Conservation (phyloP, 2,888 invertebrate species). For the Phortica okadai region DNA sequence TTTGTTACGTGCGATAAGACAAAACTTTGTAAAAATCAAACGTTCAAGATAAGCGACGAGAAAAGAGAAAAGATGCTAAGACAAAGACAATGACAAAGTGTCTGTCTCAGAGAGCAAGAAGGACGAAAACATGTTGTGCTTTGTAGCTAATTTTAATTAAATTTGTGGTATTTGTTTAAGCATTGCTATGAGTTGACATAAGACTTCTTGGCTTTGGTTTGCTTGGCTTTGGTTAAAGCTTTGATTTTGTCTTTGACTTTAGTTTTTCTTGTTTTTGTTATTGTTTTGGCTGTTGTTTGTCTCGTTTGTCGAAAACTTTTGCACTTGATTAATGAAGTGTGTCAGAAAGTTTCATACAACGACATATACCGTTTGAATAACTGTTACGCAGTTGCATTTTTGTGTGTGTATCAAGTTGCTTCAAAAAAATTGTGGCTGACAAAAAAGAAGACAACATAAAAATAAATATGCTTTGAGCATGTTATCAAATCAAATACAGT, state of each 20-base stretch:
- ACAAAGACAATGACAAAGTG: neutral
- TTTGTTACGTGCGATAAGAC: no score
- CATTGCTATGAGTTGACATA: neutral
- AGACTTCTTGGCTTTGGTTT: neutral
- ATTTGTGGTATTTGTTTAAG: constrained; percentile 26
- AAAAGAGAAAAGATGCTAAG: neutral
- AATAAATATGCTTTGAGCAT: no score
- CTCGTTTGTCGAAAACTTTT: neutral
- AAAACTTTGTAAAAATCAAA: no score
- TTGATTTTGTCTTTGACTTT: constrained; percentile 4
- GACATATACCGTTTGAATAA: no score
- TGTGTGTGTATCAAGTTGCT: no score
- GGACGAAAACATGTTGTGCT: neutral
- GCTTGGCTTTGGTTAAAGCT: neutral
- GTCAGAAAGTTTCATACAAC: neutral
- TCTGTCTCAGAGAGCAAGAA: neutral
- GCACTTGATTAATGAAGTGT: constrained; percentile 26
- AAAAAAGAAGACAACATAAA: no score
- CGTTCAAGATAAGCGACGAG: neutral
- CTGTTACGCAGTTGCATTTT: no score
- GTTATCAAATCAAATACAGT: no score
- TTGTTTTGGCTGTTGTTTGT: neutral
- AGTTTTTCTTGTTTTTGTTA: neutral
- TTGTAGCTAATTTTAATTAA: constrained; percentile 28
- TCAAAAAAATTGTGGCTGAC: no score